phyloP scores from a whole-genome alignment of 2,797 vertebrate species.

The Cercopithecus neglectus region DNA sequence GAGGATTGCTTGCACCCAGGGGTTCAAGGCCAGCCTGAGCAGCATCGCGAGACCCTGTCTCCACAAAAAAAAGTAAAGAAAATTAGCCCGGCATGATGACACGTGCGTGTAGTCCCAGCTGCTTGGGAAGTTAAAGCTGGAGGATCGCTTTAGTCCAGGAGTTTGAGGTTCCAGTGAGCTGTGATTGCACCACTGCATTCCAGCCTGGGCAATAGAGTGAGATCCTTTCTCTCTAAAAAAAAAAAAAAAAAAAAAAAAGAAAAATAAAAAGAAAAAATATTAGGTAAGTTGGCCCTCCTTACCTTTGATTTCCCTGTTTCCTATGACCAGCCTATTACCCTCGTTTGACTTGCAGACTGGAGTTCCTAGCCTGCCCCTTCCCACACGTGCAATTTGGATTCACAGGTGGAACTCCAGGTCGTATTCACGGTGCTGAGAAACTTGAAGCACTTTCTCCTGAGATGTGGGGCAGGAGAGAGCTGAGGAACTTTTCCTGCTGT shows the following conservation, averaged over 20 bases:
- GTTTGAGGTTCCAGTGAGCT: background rate
- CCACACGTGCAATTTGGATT: background rate
- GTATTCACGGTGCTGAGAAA: background rate
- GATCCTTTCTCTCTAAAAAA: background rate
- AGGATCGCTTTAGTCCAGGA: background rate
- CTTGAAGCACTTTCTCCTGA: conserved; percentile 41
- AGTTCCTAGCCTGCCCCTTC: background rate
- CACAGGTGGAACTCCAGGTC: background rate
- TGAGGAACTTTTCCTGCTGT: conserved; percentile 22
- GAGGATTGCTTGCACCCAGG: background rate
- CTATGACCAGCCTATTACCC: background rate
- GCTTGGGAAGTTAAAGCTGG: background rate
- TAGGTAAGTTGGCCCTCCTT: background rate
- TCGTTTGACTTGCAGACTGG: background rate
- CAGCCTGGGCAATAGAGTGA: background rate
- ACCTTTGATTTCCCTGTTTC: background rate
- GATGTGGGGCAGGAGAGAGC: conserved; percentile 62
- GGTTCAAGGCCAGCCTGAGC: background rate
- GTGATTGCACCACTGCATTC: background rate
- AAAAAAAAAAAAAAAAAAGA: too few species aligned
- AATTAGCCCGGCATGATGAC: background rate
- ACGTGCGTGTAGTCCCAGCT: background rate
- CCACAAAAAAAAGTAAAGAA: background rate
- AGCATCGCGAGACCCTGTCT: background rate
- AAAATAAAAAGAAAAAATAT: too few species aligned